Conservation (phyloP, 2,797 vertebrate genomes). For the Erethizon dorsatum region DNA sequence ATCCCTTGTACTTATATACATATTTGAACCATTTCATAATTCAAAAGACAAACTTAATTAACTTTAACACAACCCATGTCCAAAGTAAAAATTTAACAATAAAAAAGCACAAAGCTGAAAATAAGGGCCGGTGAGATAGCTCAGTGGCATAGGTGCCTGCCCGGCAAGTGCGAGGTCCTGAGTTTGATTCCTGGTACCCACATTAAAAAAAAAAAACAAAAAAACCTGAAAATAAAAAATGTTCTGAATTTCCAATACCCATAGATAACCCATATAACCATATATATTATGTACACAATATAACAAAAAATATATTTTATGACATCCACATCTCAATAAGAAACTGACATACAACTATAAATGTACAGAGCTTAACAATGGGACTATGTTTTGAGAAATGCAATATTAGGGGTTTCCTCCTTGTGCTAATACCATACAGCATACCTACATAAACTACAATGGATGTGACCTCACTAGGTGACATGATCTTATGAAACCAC, state of each 20-base stretch:
- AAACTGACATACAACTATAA: slow-evolving; percentile 30
- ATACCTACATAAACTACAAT: background rate
- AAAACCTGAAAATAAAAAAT: background rate
- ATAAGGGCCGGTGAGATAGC: background rate
- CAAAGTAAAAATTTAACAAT: slow-evolving; percentile 19
- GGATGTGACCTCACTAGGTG: background rate
- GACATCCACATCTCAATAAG: background rate
- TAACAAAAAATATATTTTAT: slow-evolving; percentile 20
- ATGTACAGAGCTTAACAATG: background rate
- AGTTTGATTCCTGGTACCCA: no score
- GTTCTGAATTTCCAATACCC: background rate
- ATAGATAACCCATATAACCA: background rate
- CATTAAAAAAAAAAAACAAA: no score
- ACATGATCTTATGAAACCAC: background rate
- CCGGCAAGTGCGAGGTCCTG: no score
- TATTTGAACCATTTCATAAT: slow-evolving; percentile 47
- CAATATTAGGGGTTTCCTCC: background rate
- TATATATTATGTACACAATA: background rate
- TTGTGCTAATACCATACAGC: background rate
- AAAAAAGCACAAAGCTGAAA: slow-evolving; percentile 51
- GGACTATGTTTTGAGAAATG: background rate
- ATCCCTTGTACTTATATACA: background rate
- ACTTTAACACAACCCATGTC: slow-evolving; percentile 1
- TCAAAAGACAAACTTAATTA: slow-evolving; percentile 47
- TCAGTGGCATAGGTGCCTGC: no score